These are phyloP conservation scores for Podarcis raffonei DNA, from an alignment of 2,113 vertebrate species.

Conservation along the genomic window DNA sequence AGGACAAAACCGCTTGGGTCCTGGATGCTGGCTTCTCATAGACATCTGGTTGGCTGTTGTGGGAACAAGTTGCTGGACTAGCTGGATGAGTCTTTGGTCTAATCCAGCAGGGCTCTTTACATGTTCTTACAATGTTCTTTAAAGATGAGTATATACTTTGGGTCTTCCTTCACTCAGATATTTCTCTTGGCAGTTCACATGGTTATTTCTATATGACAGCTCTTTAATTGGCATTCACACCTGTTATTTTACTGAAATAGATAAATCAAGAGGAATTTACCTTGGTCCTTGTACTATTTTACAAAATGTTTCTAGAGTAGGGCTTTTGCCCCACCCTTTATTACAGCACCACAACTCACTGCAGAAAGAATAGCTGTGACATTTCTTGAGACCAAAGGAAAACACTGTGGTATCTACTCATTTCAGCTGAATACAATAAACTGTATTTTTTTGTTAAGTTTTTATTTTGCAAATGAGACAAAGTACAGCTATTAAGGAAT, in stretches of 20 bases:
- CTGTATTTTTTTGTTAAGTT: background rate
- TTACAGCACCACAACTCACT: background rate
- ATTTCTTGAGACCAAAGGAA: background rate
- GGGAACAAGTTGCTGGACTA: too few species aligned
- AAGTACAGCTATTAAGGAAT: background rate
- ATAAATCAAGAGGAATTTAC: background rate
- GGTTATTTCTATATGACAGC: background rate
- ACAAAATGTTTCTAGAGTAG: background rate
- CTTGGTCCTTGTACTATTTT: background rate
- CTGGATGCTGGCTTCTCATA: too few species aligned
- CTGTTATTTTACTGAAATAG: background rate
- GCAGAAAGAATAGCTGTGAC: background rate
- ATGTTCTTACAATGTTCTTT: too few species aligned
- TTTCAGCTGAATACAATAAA: background rate
- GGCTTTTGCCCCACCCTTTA: background rate
- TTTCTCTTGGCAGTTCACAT: too few species aligned
- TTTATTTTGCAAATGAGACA: background rate
- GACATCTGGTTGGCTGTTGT: too few species aligned
- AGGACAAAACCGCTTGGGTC: too few species aligned
- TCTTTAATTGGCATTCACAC: background rate
- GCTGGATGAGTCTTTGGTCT: too few species aligned
- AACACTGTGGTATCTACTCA: background rate
- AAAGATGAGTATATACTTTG: too few species aligned
- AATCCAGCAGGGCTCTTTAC: too few species aligned
- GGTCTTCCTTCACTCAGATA: too few species aligned